Evolutionary conservation across 2,113 vertebrate genomes (phyloP).

Genomic region (Thamnaconus septentrionalis): DNA sequence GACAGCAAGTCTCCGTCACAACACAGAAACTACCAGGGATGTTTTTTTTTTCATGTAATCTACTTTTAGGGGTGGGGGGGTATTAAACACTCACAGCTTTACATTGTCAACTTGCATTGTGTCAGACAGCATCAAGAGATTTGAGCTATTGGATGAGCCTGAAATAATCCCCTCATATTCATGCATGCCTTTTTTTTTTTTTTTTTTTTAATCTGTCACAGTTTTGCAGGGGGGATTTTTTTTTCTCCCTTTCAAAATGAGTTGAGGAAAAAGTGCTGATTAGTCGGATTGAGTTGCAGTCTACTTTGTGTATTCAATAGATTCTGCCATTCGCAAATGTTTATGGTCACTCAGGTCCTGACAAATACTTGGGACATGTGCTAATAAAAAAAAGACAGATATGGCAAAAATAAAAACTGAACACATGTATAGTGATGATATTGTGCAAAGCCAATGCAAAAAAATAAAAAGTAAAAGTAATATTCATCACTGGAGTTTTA

Average conservation of each 20-base stretch:
- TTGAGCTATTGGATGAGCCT: constrained; percentile 59
- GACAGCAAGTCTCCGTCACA: constrained; percentile 48
- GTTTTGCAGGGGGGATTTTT: too few species aligned
- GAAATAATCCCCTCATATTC: constrained; percentile 58
- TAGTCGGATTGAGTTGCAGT: constrained; percentile 34
- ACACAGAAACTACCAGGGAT: constrained; percentile 59
- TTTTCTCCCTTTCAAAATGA: constrained; percentile 21
- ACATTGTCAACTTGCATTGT: constrained; percentile 99
- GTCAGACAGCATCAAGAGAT: constrained; percentile 75
- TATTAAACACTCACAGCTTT: constrained; percentile 77
- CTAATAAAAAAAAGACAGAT: constrained; percentile 66
- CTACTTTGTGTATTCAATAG: constrained; percentile 81
- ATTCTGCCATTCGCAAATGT: constrained; percentile 92
- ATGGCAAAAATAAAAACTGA: constrained; percentile 36
- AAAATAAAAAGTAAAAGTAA: constrained; percentile 1
- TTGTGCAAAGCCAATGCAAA: constrained; percentile 3
- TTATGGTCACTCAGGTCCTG: constrained; percentile 73
- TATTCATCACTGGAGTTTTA: constrained; percentile 4
- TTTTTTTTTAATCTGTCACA: neutral
- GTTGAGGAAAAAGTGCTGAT: constrained; percentile 37
- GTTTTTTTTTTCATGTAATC: constrained; percentile 12
- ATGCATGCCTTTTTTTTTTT: constrained; percentile 63
- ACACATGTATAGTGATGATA: constrained; percentile 8
- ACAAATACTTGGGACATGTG: constrained; percentile 69
- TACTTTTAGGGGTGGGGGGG: constrained; percentile 76